Evolutionary conservation across 2,888 invertebrate species (phyloP), one percentile per base, ranked within the genome.

Genomic region (Vesta saturnalis): DNA sequence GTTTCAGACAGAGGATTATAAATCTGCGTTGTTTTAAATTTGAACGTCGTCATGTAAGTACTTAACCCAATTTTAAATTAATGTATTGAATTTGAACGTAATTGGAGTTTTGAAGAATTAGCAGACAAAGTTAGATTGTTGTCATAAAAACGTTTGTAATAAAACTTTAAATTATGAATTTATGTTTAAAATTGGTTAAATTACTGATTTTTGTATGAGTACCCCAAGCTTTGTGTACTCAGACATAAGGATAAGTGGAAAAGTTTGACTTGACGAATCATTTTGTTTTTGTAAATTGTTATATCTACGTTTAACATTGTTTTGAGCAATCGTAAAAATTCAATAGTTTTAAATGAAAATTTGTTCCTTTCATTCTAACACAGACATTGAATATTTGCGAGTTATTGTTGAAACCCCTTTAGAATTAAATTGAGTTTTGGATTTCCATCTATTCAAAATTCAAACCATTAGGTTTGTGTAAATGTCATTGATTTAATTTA

Each of bases 401-500:
- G 39, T 58, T 15, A 58, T 58, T 58, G 57, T 52, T 21, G 21
- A 52, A 58, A 35, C 14, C 57, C 39, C 39, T 58, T 58, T 39
- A 58, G 18, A 56, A 16, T 19, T 30, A 58, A 58, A 58, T 58
- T 58, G 57, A 35, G 19, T 58, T 58, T 35, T 35, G 16, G 57
- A 19, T 58, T 58, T 58, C 39, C 35, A 39, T 35, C 57, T 19
- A 58, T 58, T 39, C 39, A 58, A 39, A 39, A 52, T 58, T 39
- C 57, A 39, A 39, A 39, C 39, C 57, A 58, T 58, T 39, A 58
- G 57, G 16, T 58, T 58, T 58, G 57, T 58, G 35, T 58, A 39
- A 58, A 58, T 39, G 57, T 58, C 57, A 58, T 39, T 35, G 57
- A 58, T 58, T 56, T 30, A 56, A 56, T 56, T 23, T 58, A 39